Evolutionary conservation across 1,140 invertebrate species (phyloP), one percentile per base, ranked within the genome.

Genomic region (Drosophila ficusphila): DNA sequence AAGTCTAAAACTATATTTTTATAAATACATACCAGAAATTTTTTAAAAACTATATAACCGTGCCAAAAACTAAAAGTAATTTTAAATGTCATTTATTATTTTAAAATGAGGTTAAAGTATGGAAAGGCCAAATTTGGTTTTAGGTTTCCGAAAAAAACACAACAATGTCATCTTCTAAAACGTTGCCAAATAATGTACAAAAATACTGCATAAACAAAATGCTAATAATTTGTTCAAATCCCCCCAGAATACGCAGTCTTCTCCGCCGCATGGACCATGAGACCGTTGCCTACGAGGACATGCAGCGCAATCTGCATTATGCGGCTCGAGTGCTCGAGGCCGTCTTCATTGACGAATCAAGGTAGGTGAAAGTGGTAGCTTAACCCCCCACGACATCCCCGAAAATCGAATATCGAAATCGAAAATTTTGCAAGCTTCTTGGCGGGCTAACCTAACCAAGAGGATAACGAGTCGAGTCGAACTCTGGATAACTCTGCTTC

Each of bases 301-400:
- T 97, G 71, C 95, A 97, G 93, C 95, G 95, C 90, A 97, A 97
- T 92, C 92, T 97, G 60, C 94, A 96, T 76, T 97, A 97, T 92
- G 96, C 96, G 33, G 96, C 96, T 9, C 95, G 95, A 88, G 96
- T 97, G 6, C 93, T 98, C 47, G 97, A 98, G 93, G 95, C 96
- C 9, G 96, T 97, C 46, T 97, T 96, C 92, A 95, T 96, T 89
- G 96, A 97, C 92, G 96, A 97, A 91, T 96, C 96, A 89, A 97
- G 96, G 96, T 97, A 94, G 93, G 95, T 95, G 82, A 72, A 53
- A 44, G 12, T 18, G n/a, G 31, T 41, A 11, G 14, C 18, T 2
- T 21, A 12, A 33, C 38, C 38, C n/a, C 16, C 12, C 23, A 7
- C 44, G 16, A 16, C 29, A 51, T 52, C 39, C 52, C 52, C 75